Percentiles rank a stretch among this genome's conserved stretches.
Conservation (phyloP, 2,797 vertebrate species). For the Eupleurogrammus muticus region DNA sequence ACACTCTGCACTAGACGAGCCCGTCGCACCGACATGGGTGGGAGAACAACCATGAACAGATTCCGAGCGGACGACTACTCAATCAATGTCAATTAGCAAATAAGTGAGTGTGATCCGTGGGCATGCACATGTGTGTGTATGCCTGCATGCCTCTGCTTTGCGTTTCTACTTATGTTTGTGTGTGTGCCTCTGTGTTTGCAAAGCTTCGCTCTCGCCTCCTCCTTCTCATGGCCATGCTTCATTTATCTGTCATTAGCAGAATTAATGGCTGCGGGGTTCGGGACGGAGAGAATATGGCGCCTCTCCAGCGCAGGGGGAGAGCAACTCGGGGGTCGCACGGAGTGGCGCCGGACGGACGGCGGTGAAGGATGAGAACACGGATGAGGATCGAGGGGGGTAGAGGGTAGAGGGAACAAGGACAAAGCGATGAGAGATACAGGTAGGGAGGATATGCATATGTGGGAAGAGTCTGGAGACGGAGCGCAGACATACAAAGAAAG, state of each 20-base stretch:
- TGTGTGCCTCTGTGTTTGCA: constrained; percentile 13
- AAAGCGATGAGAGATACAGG: constrained; percentile 27
- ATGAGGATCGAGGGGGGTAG: constrained; percentile 30
- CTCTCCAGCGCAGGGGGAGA: constrained; percentile 54
- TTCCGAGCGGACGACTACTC: constrained; percentile 40
- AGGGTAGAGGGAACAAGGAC: constrained; percentile 1
- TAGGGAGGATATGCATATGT: no score
- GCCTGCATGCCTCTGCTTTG: constrained; percentile 6
- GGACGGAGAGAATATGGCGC: constrained; percentile 60
- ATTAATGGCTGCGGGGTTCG: constrained; percentile 74
- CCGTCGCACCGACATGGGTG: constrained; percentile 8
- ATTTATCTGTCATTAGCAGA: constrained; percentile 81
- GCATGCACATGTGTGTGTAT: constrained; percentile 13
- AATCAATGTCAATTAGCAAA: constrained; percentile 70
- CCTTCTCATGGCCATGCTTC: constrained; percentile 72
- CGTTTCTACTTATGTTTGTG: constrained; percentile 15
- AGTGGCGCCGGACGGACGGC: constrained; percentile 14
- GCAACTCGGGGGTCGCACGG: constrained; percentile 22
- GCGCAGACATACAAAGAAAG: constrained; percentile 28
- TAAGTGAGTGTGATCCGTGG: constrained; percentile 34
- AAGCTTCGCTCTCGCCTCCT: constrained; percentile 34
- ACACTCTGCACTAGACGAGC: constrained; percentile 1
- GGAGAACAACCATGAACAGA: constrained; percentile 20
- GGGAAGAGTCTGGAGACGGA: constrained; percentile 28
- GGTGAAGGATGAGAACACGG: constrained; percentile 31